Conservation (phyloP, 2,888 invertebrate species). For the Drosophila prolongata region DNA sequence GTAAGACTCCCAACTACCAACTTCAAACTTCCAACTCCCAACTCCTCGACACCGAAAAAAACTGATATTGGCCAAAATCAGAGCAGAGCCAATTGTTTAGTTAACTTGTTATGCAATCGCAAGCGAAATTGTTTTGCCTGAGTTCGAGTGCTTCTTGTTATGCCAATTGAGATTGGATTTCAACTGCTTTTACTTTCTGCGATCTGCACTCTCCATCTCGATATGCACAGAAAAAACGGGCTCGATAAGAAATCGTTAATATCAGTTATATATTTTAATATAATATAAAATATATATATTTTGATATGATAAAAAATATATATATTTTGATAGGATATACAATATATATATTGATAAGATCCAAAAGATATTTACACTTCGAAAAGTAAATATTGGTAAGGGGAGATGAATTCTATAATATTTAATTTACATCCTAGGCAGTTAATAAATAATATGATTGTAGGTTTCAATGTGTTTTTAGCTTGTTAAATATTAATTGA, state of each 20-base stretch:
- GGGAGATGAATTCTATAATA: too few relatives aligned
- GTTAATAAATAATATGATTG: too few relatives aligned
- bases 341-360: too few relatives aligned
- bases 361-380: too few relatives aligned
- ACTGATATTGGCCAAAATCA: conserved; percentile 74
- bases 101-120: conserved; percentile 68
- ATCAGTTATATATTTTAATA: too few relatives aligned
- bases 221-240: background rate
- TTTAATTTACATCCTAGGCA: too few relatives aligned
- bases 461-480: too few relatives aligned
- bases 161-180: conserved; percentile 39
- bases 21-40: conserved; percentile 12
- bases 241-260: background rate
- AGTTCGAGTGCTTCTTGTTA: conserved; percentile 65
- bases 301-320: too few relatives aligned
- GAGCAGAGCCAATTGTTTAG: conserved; percentile 79
- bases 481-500: too few relatives aligned
- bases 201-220: conserved; percentile 16
- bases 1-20: conserved; percentile 25
- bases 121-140: conserved; percentile 42
- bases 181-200: conserved; percentile 16
- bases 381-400: too few relatives aligned
- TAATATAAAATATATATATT: too few relatives aligned
- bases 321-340: too few relatives aligned
- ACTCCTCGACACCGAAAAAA: conserved; percentile 23